Evolutionary conservation across 53 echinoderm and acorn worm species (phyloP).

Genomic region (Stichopus horrens): DNA sequence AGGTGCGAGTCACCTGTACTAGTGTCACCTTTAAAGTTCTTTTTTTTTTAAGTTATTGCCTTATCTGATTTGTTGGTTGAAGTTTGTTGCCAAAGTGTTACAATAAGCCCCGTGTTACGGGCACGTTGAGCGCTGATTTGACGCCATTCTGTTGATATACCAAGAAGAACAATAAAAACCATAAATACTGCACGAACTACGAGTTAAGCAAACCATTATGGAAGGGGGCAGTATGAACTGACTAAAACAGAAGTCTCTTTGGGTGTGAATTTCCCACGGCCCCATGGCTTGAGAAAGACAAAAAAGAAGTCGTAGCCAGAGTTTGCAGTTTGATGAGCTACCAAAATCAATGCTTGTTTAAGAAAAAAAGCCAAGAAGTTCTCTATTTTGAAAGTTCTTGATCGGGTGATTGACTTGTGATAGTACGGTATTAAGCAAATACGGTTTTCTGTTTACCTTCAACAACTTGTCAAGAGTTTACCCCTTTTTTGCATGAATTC

Average conservation of each 20-base stretch:
- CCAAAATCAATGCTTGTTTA: background rate
- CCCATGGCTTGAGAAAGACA: background rate
- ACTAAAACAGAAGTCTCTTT: background rate
- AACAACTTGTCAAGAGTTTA: background rate
- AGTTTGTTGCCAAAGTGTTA: constrained; percentile 3
- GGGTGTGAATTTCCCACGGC: constrained; percentile 45
- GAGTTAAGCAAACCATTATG: background rate
- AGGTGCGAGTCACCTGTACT: background rate
- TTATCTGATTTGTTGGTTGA: background rate
- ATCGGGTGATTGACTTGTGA: constrained; percentile 35
- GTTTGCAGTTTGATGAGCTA: constrained; percentile 11
- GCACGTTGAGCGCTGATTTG: constrained; percentile 34
- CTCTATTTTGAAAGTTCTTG: constrained; percentile 1
- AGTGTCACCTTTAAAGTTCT: background rate
- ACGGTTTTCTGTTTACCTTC: background rate
- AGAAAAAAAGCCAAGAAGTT: constrained; percentile 34
- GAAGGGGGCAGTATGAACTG: background rate
- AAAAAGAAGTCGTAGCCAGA: background rate
- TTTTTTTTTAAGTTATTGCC: background rate
- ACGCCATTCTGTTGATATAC: constrained; percentile 14
- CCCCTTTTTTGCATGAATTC: background rate
- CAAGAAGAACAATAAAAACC: background rate
- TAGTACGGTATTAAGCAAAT: constrained; percentile 1
- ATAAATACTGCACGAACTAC: constrained; percentile 11
- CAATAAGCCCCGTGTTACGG: constrained; percentile 39